Evolutionary conservation across 2,888 invertebrate genomes (phyloP).

Genomic region (Ceriagrion tenellum): DNA sequence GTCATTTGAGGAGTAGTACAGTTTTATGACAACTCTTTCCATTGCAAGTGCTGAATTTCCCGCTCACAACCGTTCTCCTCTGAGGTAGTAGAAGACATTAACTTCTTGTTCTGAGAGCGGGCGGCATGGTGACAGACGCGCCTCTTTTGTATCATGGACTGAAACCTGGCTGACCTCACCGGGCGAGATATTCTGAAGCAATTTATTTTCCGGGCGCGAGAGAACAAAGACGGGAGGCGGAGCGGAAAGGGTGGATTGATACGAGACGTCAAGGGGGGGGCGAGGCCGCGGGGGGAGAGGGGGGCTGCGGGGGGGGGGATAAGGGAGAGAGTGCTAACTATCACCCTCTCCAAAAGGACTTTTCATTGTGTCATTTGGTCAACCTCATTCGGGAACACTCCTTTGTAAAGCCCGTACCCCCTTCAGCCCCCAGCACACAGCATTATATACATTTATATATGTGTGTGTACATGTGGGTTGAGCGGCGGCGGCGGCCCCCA

Average conservation of each 20-base stretch:
- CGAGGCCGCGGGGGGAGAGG: no score
- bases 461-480: not conserved
- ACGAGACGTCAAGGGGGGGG: not conserved
- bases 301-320: not conserved
- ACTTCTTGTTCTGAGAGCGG: not conserved
- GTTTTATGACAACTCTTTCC: no score
- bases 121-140: not conserved
- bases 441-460: not conserved
- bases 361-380: constrained; percentile 54
- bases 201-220: constrained; percentile 5
- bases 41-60: not conserved
- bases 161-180: constrained; percentile 22
- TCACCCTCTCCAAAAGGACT: constrained; percentile 31
- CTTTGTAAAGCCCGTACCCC: constrained; percentile 15
- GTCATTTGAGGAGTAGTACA: no score
- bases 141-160: not conserved
- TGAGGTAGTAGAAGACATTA: not conserved
- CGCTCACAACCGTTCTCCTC: not conserved
- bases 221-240: constrained; percentile 5
- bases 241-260: not conserved
- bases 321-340: not conserved
- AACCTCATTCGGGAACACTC: constrained; percentile 16
- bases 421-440: not conserved
- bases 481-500: not conserved
- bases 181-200: not conserved